Base-by-base conservation (phyloP, 2,888 invertebrate genomes). In the Drosophila sordidapex region DNA sequence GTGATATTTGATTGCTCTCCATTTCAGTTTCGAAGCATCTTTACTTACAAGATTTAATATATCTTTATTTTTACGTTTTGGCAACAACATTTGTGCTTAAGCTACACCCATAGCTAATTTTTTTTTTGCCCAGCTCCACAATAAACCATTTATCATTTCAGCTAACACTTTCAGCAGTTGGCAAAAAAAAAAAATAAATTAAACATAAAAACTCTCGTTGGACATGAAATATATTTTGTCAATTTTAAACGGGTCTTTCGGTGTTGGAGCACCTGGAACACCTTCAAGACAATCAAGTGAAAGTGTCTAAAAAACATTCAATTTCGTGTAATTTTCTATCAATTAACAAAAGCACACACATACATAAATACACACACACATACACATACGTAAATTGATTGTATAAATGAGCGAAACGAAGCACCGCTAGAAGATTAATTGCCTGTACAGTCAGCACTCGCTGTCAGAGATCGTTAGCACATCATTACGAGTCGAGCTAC, bases 321-420 rank as follows among this genome's bases (percentile, higher is more conserved):
- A 89, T 89, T 85, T 83, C 74, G 61, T 69, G 73, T 83, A 88
- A 86, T 86, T 90, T 87, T 82, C 86, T 88, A 90, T 90, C 87
- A 88, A 88, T 90, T 87, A 87, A 90, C 76, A 82, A 88, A 88
- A 85, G 70, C 74, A 57, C 46, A 46, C 15, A 46, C 4, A 66
- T 43, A 36, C 59, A 46, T 36, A 52, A 10, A 31, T 43, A 62
- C 21, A 31, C 33, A 31, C 33, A 31, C 21, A 38, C 51, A 69
- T 4, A 10, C 10, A 27, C 18, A 60, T 4, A 58, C 2, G 48
- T 15, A 51, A 58, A 60, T 52, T 64, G 60, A 51, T 63, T 65
- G 65, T 59, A 63, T 66, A 58, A 61, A 52, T 56, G 25, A 31
- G 66, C 78, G 70, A 54, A 36, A 46, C 75, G 48, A 72, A 73